Base-by-base conservation (phyloP, 35 echinoderm and acorn worm species). In the Holothuria glaberrima region DNA sequence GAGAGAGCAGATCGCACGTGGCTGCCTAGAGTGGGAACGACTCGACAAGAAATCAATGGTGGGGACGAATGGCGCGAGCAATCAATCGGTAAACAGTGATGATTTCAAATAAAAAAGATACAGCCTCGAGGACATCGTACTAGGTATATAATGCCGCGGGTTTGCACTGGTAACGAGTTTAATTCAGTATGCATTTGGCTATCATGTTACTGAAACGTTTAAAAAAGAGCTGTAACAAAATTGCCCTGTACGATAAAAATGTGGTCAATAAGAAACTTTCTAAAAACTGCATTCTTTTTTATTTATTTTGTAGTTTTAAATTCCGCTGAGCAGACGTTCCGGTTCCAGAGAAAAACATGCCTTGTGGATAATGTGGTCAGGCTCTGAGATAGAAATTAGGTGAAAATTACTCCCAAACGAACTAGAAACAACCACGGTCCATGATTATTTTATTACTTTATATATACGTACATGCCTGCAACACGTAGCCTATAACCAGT, bases 71-170 rank as follows among this genome's bases (percentile, higher is more conserved):
- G 50, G 74, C 74, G 50, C 44, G 41, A 48, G 36, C 36, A 78
- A 78, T 78, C 74, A 78, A 78, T 78, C 44, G 74, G 74, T 78
- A 78, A 78, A 78, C 74, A 78, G 27, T 54, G 50, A 78, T 48
- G 74, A 78, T 78, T 78, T 25, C 20, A 45, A 78, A 78, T 13
- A 48, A 30, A 48, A 75, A 48, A 78, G 74, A 78, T 48, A 78
- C 35, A 41, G 74, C 74, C 74, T 78, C 50, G 38, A 78, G 74
- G 74, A 48, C 38, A 78, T 48, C 74, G 50, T 78, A 78, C 22
- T 54, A 54, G 50, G 50, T 54, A 54, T 54, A 54, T 78, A 78
- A 78, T 78, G 74, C 74, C 74, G 44, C 41, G 24, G 50, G 74
- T 50, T 78, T 78, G 6, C 74, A 48, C 50, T 78, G 74, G 74